Evolutionary conservation across 2,797 vertebrate genomes (phyloP), one percentile per base, ranked within the genome.

Genomic region (Sparus aurata): DNA sequence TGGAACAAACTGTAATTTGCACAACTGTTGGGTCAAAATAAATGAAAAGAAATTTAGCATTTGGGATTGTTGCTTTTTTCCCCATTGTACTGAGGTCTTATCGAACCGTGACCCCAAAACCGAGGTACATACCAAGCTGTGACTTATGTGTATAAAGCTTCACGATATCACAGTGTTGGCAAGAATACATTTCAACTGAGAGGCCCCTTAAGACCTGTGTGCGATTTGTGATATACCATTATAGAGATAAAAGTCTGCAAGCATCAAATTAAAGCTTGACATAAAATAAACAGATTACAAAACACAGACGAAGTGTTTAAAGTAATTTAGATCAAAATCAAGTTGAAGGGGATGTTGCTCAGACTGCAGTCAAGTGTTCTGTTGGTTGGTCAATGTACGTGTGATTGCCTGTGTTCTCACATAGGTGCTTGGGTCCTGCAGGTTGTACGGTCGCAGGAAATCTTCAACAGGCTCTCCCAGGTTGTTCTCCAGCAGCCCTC

Each of bases 381-480:
- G 11, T 1, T n/a, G 4, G 11, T 38, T 46, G 6, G 2, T n/a
- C 3, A 54, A 16, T 23, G 10, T 58, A 1, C 5, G 6, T 57
- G 43, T 17, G 60, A 13, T 23, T 38, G 16, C 1, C 11, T n/a
- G n/a, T 2, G 38, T 22, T 75, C 97, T 97, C 93, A 99, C 98
- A 41, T 98, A 97, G 88, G 92, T 97, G 77, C 97, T 96, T 43
- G 98, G 98, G 77, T 99, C 98, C 89, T 98, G 98, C 54, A 99
- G 83, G 85, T 98, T 98, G 1, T 98, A 99, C 1, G 98, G 98
- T 18, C 97, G 90, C 87, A 99, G 95, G 83, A 98, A 99, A 75
- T 99, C 98, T 75, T 99, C 98, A 2, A 98, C 87, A 0, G 98
- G 97, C 46, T 99, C 98, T 15, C 98, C 98, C 0, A 99, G 94